Evolutionary conservation across 1,140 invertebrate genomes (phyloP).

Genomic region (Neodiprion lecontei): DNA sequence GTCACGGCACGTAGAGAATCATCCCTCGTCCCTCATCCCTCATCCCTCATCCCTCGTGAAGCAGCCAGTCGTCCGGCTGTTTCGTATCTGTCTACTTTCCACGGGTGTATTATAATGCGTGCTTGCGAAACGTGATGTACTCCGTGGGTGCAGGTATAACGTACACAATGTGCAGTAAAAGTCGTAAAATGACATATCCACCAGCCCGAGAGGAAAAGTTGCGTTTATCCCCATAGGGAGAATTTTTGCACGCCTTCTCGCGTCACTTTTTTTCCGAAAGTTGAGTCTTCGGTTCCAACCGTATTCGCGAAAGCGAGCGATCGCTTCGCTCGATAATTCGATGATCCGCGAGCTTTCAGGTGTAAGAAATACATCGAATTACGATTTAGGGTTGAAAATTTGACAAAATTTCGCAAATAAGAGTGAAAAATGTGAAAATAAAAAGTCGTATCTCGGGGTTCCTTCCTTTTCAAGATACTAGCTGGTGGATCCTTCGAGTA

Average conservation of each 20-base stretch:
- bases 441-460: too few species aligned
- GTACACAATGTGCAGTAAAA: not conserved
- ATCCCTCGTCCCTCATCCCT: not conserved
- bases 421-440: too few species aligned
- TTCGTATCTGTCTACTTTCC: too few species aligned
- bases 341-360: slow-evolving; percentile 3
- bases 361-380: too few species aligned
- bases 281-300: slow-evolving; percentile 9
- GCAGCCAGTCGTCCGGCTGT: too few species aligned
- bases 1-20: not conserved
- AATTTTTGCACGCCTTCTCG: not conserved
- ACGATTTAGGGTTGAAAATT: not conserved
- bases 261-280: slow-evolving; percentile 9
- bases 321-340: not conserved
- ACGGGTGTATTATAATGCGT: too few species aligned
- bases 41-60: not conserved
- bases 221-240: not conserved
- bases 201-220: not conserved
- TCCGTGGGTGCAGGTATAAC: too few species aligned
- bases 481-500: not conserved
- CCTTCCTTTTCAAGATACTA: too few species aligned
- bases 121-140: too few species aligned
- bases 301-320: too few species aligned
- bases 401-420: not conserved
- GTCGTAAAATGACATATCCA: not conserved